These are phyloP conservation scores for Anableps anableps DNA, from an alignment of 2,797 vertebrate species.

Conservation along the genomic window DNA sequence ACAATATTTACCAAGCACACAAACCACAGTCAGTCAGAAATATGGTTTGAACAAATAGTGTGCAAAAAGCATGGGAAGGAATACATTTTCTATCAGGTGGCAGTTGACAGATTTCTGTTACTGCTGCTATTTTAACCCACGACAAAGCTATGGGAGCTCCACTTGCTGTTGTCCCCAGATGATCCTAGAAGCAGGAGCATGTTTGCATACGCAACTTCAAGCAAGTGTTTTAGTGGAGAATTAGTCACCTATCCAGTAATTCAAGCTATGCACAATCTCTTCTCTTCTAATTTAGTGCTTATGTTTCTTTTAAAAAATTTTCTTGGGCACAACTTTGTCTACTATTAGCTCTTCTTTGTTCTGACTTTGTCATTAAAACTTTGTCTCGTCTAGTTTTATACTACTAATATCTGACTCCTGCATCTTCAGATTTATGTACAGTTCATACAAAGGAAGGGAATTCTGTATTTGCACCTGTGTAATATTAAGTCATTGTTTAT, in stretches of 20 bases:
- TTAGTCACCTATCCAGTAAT: constrained; percentile 52
- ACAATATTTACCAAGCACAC: constrained; percentile 61
- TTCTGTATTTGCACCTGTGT: background rate
- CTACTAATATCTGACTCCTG: constrained; percentile 14
- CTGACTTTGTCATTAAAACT: constrained; percentile 49
- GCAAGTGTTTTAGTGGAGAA: constrained; percentile 44
- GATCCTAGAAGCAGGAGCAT: constrained; percentile 20
- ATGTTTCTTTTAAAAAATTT: constrained; percentile 24
- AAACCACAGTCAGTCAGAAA: constrained; percentile 46
- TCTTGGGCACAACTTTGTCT: background rate
- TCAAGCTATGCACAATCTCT: constrained; percentile 47
- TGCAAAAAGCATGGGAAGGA: constrained; percentile 7
- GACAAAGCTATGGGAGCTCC: constrained; percentile 7
- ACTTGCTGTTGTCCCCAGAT: background rate
- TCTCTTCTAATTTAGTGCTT: constrained; percentile 40
- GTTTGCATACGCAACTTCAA: constrained; percentile 40
- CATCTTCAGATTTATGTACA: background rate
- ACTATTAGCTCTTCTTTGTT: constrained; percentile 22
- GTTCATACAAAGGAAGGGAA: background rate
- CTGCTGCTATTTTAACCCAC: constrained; percentile 28
- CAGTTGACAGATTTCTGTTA: constrained; percentile 1
- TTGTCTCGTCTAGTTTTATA: constrained; percentile 13
- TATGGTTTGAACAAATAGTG: constrained; percentile 46
- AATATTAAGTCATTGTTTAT: background rate
- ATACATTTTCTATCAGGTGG: constrained; percentile 12